Evolutionary conservation across 1,140 invertebrate genomes (phyloP), one percentile per base, ranked within the genome.

Genomic region (Drosophila tsacasi): DNA sequence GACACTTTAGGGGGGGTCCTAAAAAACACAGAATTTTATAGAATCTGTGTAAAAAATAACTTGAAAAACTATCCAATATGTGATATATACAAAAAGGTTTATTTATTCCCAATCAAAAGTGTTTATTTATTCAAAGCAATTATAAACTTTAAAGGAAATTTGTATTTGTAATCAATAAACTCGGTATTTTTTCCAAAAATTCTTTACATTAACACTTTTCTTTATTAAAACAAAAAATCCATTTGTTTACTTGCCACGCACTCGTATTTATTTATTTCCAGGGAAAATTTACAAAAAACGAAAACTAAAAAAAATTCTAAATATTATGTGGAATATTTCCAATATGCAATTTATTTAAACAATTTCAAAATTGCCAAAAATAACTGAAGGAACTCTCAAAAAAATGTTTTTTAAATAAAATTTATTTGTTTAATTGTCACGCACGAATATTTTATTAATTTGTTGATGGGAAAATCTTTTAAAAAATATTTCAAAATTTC

Each of bases 401-500:
- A 35, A 55, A 57, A 55, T 15, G 1, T 35, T 2, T n/a, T 30
- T 10, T 0, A 19, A 19, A 32, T 17, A 54, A 37, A 10, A 7
- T 10, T 23, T 25, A 6, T n/a, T 55, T 37, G 25, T 55, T 55
- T 23, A 37, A 40, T 35, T 44, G 13, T 12, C 37, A 40, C 44
- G 39, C 67, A 17, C 66, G 27, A 50, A 12, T 64, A 30, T 25
- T 32, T 68, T 39, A 15, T 21, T 54, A 21, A 21, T 35, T 35
- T 35, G 1, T 21, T 35, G 21, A 21, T 54, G 21, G 19, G 3
- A 57, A 23, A 17, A 39, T 17, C 15, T 10, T 39, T 55, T 2
- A 9, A 35, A 66, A 64, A 64, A 64, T 23, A 58, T 13, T 69
- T 25, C 35, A 1, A 35, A 47, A 25, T 46, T 17, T 23, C 47